These are phyloP conservation scores for Cantharis nigra DNA, from an alignment of 2,888 invertebrate species.

Conservation along the genomic window DNA sequence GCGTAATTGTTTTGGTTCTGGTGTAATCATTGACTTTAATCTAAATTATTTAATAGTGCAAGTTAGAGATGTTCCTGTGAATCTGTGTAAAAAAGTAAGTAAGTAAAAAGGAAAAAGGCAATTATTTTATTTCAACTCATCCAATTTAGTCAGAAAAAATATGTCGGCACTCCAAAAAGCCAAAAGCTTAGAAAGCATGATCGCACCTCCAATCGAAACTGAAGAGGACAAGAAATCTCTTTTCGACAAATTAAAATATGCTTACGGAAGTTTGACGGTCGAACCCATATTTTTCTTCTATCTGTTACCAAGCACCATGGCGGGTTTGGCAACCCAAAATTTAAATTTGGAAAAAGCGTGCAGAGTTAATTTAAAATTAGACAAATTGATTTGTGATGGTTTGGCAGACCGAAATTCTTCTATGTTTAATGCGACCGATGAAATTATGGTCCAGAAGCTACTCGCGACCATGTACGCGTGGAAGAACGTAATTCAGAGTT, in stretches of 20 bases:
- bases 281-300: slow-evolving; percentile 69
- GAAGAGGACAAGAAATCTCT: slow-evolving; percentile 41
- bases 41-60: not conserved
- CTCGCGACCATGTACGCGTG: slow-evolving; percentile 79
- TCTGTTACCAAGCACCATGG: slow-evolving; percentile 59
- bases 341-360: slow-evolving; percentile 63
- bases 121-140: not conserved
- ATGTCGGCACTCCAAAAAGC: slow-evolving; percentile 50
- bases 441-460: slow-evolving; percentile 63
- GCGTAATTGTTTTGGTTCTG: not conserved
- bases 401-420: slow-evolving; percentile 40
- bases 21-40: not conserved
- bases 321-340: slow-evolving; percentile 56
- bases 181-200: slow-evolving; percentile 46
- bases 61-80: not conserved
- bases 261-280: slow-evolving; percentile 61
- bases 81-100: not conserved
- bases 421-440: slow-evolving; percentile 38
- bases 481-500: slow-evolving; percentile 79
- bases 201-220: slow-evolving; percentile 51
- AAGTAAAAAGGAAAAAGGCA: not conserved
- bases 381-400: slow-evolving; percentile 54
- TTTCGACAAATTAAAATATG: not conserved
- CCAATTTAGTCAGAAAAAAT: not conserved
- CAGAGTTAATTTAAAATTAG: slow-evolving; percentile 56